Evolutionary conservation across 2,113 vertebrate genomes (phyloP).

Genomic region (Sus scrofa): T2T-Sscrofa CM000813.6:123474001-123474500

Average conservation of each 20-base stretch:
- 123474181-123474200: neutral
- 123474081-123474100: neutral
- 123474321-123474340: slow-evolving; percentile 29
- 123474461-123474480: neutral
- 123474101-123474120: neutral
- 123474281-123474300: too few species aligned
- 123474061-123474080: neutral
- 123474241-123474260: neutral
- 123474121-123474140: neutral
- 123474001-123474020: neutral
- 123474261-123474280: neutral
- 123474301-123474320: neutral
- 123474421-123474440: neutral
- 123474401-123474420: neutral
- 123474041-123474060: neutral
- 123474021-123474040: neutral
- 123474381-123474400: neutral
- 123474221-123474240: neutral
- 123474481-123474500: neutral
- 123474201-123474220: neutral
- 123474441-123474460: neutral
- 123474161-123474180: neutral
- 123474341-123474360: neutral
- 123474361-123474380: neutral
- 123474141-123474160: neutral